These are phyloP conservation scores for Caenorhabditis doughertyi DNA, from an alignment of 2,888 invertebrate genomes.

Conservation along the genomic window DNA sequence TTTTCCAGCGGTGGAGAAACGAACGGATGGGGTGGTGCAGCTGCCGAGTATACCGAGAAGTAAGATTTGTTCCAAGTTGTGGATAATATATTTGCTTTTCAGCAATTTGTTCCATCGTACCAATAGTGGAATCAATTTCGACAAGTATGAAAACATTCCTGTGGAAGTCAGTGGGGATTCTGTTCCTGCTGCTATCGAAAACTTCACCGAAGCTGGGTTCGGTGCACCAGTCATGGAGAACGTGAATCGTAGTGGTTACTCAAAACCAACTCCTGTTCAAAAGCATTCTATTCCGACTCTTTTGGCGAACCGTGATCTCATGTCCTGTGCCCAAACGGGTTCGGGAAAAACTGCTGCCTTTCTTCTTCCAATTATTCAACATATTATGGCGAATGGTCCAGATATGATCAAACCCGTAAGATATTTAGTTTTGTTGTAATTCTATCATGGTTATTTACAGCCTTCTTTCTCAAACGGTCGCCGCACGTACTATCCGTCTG, in stretches of 20 bases:
- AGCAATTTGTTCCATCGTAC: conserved; percentile 83
- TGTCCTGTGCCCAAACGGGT: conserved; percentile 90
- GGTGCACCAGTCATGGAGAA: conserved; percentile 83
- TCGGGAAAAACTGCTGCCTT: conserved; percentile 99
- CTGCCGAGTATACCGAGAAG: conserved; percentile 38
- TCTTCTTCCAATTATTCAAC: conserved; percentile 96
- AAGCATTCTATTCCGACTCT: conserved; percentile 99
- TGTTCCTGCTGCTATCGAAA: conserved; percentile 92
- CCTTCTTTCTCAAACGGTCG: conserved; percentile 85
- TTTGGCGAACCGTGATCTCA: conserved; percentile 88
- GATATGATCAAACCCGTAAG: conserved; percentile 60
- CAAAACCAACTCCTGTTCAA: conserved; percentile 87
- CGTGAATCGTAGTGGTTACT: conserved; percentile 83
- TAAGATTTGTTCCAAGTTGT: neutral
- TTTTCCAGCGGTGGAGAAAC: conserved; percentile 42
- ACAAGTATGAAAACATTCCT: conserved; percentile 99
- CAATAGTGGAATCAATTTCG: conserved; percentile 99
- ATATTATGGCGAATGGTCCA: conserved; percentile 88
- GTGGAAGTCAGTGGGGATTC: conserved; percentile 98
- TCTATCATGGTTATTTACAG: conserved; percentile 28
- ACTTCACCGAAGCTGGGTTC: conserved; percentile 83
- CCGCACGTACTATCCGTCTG: conserved; percentile 95
- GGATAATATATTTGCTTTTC: conserved; percentile 7
- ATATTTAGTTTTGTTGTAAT: neutral
- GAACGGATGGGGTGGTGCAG: conserved; percentile 38